Evolutionary conservation across 2,888 invertebrate genomes (phyloP), one percentile per base, ranked within the genome.

Genomic region (Ophonus ardosiacus): DNA sequence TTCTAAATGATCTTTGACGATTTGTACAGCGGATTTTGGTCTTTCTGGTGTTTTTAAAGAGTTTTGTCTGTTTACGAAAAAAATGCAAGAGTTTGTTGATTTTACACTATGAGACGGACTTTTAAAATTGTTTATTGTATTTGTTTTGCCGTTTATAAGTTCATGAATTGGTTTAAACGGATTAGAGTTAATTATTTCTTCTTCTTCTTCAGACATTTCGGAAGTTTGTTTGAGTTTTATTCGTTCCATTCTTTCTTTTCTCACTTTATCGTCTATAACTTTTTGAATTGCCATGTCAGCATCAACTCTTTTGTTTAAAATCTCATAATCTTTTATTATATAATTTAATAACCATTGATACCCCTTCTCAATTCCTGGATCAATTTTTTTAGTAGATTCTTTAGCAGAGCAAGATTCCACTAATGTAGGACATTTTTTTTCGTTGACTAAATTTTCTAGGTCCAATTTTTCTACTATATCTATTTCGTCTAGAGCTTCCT

Each of bases 381-480:
- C 96, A 85, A 95, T 91, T 90, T 94, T 94, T 2, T 91, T 90
- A 0, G 89, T 89, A 84, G 56, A 81, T 81, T 90, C 89, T 17
- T 90, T 90, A 0, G 94, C 94, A 15, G 93, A 93, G 91, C 96
- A 96, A 1, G 94, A 94, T 91, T 97, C 96, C 0, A 98, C 95
- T 89, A 96, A 92, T 0, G 97, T 97, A 0, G 96, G 96, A 90
- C 97, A 96, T 88, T 94, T 93, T 90, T 95, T 95, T 87, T 91
- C 92, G 90, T 97, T 97, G 0, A 96, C 97, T 18, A 96, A 89
- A 5, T 93, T 92, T 89, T 97, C 97, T 13, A 98, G 93, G 87
- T 95, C 93, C 38, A 98, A 92, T 88, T 93, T 93, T 88, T 96
- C 96, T 31, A 96, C 96, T 13, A 98, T 92, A 88, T 97, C 97